These are phyloP conservation scores for Drosophila subsilvestris DNA, from an alignment of 2,888 invertebrate genomes.

Conservation along the genomic window DNA sequence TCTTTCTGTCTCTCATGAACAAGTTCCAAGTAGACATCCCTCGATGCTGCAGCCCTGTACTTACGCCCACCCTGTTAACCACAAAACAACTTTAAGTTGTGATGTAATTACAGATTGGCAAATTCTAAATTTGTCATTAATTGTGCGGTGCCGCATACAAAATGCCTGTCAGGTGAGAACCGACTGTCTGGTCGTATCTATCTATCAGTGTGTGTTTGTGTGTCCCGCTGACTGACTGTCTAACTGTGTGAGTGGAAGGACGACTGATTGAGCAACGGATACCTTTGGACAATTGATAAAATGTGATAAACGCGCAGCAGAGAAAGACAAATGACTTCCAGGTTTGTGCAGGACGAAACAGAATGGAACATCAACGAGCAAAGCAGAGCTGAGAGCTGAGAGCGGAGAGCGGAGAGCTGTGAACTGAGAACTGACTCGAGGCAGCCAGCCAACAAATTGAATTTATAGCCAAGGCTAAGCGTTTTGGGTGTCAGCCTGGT, in stretches of 20 bases:
- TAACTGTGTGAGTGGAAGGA: conserved; percentile 13
- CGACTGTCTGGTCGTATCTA: conserved; percentile 10
- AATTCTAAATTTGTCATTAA: conserved; percentile 81
- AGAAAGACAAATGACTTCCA: conserved; percentile 71
- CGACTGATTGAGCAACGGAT: conserved; percentile 72
- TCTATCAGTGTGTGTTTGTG: conserved; percentile 14
- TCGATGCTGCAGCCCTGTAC: conserved; percentile 3
- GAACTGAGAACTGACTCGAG: conserved; percentile 38
- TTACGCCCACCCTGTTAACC: neutral
- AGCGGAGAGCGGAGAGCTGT: no score
- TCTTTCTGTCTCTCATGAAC: no score
- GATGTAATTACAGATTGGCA: conserved; percentile 82
- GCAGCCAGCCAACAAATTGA: conserved; percentile 68
- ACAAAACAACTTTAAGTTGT: conserved; percentile 17
- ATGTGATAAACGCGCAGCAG: conserved; percentile 68
- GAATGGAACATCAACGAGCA: conserved; percentile 2
- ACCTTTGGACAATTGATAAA: conserved; percentile 77
- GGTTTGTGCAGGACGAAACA: conserved; percentile 58
- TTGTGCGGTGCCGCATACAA: conserved; percentile 64
- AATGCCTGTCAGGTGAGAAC: conserved; percentile 33
- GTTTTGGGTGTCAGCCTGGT: conserved; percentile 43
- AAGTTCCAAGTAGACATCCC: neutral
- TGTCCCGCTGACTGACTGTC: conserved; percentile 10
- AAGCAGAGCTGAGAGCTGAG: conserved; percentile 11
- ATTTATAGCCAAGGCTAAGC: conserved; percentile 68